Base-by-base conservation (phyloP, 2,113 vertebrate genomes). In the Cephalopterus ornatus region DNA sequence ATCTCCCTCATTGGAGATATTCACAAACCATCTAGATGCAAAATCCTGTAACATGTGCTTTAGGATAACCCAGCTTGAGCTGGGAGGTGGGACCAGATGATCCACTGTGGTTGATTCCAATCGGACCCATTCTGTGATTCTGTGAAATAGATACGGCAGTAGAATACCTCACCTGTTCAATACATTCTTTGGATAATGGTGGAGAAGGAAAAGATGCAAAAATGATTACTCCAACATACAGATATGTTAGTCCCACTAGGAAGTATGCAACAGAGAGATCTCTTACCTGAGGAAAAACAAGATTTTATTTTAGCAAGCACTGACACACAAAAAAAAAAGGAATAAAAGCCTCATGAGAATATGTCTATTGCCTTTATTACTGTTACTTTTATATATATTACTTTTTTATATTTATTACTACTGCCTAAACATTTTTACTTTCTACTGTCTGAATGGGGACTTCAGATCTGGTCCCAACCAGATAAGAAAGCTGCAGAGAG, bases 231-330 rank as follows among this genome's bases (percentile, higher is more conserved):
- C 99, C 99, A 13, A 99, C 99, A 68, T 99, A 99, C 5, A 99
- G 95, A 42, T 99, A 99, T 1, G 99, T 99, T 84, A 99, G 77
- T 14, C 99, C 99, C 46, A 99, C 99, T 47, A 99, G 97, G 58
- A 99, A 97, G 81, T 99, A 99, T 4, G 99, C 99, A 97, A 99
- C 88, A 22, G 99, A 99, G 63, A 99, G 98, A 94, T 99, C 99
- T 92, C 99, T 98, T 33, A 99, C 98, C 99, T 99, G 91, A 28
- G 96, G 93, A 93, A 35, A 96, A 35, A 94, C 2, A 88, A 70
- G 59, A 66, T 26, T 47, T 93, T 83, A 66, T 52, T 94, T 83
- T 74, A 20, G 15, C 12, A 27, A 92, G 18, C 67, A 70, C 18
- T 86, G 68, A 73, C 32, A 82, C 16, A 74, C 5, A 44, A 47